phyloP scores from a whole-genome alignment of 2,888 invertebrate genomes.

The Anthophora plumipes region DNA sequence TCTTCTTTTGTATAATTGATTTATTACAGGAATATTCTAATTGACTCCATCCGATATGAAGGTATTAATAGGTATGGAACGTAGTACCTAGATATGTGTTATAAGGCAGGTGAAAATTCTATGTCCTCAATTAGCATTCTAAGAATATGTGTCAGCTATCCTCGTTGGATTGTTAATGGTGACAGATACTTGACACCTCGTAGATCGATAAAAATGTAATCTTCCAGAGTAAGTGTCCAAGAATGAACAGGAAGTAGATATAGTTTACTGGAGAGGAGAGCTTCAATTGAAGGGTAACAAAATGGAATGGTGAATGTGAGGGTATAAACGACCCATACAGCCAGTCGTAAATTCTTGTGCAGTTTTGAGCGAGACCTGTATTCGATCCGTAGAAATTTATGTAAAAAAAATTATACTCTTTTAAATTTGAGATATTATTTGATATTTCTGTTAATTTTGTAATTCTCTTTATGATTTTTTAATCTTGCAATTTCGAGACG shows the following conservation, averaged over 20 bases:
- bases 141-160: not conserved
- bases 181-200: conserved; percentile 25
- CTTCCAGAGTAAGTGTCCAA: conserved; percentile 36
- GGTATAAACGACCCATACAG: conserved; percentile 45
- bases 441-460: too few relatives aligned
- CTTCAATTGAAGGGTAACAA: conserved; percentile 46
- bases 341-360: too few relatives aligned
- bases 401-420: too few relatives aligned
- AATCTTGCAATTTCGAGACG: too few relatives aligned
- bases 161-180: conserved; percentile 7
- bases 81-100: not conserved
- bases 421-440: too few relatives aligned
- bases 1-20: not conserved
- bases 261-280: conserved; percentile 29
- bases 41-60: not conserved
- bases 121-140: not conserved
- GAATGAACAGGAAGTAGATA: conserved; percentile 33
- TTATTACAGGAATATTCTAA: not conserved
- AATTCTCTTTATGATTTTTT: too few relatives aligned
- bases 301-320: conserved; percentile 43
- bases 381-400: too few relatives aligned
- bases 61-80: not conserved
- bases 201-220: conserved; percentile 56
- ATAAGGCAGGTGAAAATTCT: not conserved
- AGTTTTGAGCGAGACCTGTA: too few relatives aligned